Conservation (phyloP, 2,113 vertebrate species). For the Toxotes chatareus region DNA sequence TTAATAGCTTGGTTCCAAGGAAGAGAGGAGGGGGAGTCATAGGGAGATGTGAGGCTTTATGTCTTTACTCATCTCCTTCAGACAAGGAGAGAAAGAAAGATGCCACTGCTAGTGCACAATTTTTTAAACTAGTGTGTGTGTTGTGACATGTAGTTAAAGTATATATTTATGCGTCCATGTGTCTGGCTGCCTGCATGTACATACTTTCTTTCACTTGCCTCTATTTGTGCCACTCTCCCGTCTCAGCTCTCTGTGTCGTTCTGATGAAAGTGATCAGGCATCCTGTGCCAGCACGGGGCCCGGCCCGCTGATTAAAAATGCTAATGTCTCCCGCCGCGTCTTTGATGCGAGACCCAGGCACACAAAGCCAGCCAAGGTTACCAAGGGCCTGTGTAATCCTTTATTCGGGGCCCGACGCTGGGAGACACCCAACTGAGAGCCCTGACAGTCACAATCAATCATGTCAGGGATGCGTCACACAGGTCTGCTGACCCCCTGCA, state of each 20-base stretch:
- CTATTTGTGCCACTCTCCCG: slow-evolving; percentile 24
- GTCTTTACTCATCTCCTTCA: slow-evolving; percentile 33
- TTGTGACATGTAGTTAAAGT: slow-evolving; percentile 1
- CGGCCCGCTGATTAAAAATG: slow-evolving; percentile 84
- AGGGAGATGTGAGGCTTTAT: slow-evolving; percentile 9
- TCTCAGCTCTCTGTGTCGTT: slow-evolving; percentile 25
- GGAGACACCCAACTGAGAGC: slow-evolving; percentile 77
- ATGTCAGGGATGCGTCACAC: slow-evolving; percentile 65
- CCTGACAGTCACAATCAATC: slow-evolving; percentile 83
- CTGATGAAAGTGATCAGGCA: slow-evolving; percentile 76
- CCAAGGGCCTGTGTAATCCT: slow-evolving; percentile 80
- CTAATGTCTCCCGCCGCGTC: slow-evolving; percentile 81
- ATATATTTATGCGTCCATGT: neutral
- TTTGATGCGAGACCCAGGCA: slow-evolving; percentile 82
- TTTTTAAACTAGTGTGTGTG: neutral
- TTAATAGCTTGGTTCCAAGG: slow-evolving; percentile 24
- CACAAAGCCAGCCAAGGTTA: slow-evolving; percentile 85
- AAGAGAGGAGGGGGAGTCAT: slow-evolving; percentile 13
- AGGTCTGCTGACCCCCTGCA: slow-evolving; percentile 65
- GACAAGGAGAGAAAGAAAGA: neutral
- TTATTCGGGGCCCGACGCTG: slow-evolving; percentile 62
- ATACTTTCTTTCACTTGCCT: slow-evolving; percentile 5
- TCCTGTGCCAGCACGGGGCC: slow-evolving; percentile 75
- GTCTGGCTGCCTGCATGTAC: slow-evolving; percentile 17
- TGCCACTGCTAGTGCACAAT: neutral